Evolutionary conservation across 64 coral and sea anemone genomes (phyloP).

Genomic region (Pocillopora verrucosa): DNA sequence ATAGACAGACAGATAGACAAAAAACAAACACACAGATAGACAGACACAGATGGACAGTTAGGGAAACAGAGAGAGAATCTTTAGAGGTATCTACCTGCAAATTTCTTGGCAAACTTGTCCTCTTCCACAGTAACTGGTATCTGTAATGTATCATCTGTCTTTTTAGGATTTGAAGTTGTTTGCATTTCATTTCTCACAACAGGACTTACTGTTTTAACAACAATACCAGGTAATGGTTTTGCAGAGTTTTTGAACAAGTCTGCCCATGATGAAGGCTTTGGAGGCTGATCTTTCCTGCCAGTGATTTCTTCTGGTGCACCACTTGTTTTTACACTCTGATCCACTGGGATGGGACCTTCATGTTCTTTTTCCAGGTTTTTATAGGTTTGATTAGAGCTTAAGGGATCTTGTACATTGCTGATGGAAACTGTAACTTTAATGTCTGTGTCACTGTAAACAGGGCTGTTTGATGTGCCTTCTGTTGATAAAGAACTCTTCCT

Average conservation of each 20-base stretch:
- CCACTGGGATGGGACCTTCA: background rate
- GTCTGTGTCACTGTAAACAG: too few relatives aligned
- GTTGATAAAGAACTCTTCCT: too few relatives aligned
- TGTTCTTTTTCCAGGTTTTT: background rate
- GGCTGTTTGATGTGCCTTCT: too few relatives aligned
- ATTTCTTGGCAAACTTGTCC: conserved; percentile 64
- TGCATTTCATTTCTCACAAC: conserved; percentile 4
- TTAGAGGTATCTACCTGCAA: conserved; percentile 56
- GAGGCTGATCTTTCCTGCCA: conserved; percentile 1
- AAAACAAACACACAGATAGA: too few relatives aligned
- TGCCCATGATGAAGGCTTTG: conserved; percentile 40
- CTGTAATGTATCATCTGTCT: conserved; percentile 45
- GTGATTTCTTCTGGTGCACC: background rate
- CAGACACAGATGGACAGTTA: too few relatives aligned
- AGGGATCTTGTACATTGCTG: too few relatives aligned
- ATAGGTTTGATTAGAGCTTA: background rate
- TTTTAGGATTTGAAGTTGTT: conserved; percentile 45
- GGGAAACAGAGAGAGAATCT: background rate
- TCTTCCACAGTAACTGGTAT: conserved; percentile 51
- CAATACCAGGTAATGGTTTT: conserved; percentile 9
- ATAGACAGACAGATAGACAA: too few relatives aligned
- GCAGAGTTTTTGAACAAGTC: conserved; percentile 55
- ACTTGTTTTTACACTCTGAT: background rate
- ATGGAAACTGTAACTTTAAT: too few relatives aligned
- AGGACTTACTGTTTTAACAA: background rate